Percentiles rank a stretch among this genome's conserved stretches.
Evolutionary conservation across 64 coral and sea anemone species (phyloP).

Genomic region (Porites australiensis): DNA sequence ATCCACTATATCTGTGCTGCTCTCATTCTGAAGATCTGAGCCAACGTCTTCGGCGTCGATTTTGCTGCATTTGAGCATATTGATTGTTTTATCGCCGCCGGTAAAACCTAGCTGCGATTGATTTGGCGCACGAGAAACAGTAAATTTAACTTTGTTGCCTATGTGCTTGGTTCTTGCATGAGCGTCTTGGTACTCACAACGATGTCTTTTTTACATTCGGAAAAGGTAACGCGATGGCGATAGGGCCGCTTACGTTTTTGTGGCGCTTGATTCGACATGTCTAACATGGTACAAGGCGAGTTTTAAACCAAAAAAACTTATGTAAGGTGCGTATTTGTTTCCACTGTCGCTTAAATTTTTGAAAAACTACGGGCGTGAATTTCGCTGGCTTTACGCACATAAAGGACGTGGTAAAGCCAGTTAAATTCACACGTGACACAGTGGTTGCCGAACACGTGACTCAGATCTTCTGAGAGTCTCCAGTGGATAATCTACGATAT

Average conservation of each 20-base stretch:
- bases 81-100: slow-evolving; percentile 15
- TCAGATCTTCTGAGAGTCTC: slow-evolving; percentile 35
- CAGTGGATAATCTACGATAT: background rate
- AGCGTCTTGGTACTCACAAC: slow-evolving; percentile 27
- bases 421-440: background rate
- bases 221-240: slow-evolving; percentile 11
- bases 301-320: slow-evolving; percentile 21
- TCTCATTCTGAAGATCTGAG: slow-evolving; percentile 34
- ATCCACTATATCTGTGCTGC: background rate
- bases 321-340: background rate
- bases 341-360: slow-evolving; percentile 4
- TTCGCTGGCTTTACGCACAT: background rate
- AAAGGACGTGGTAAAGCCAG: background rate
- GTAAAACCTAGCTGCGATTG: slow-evolving; percentile 45
- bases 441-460: slow-evolving; percentile 20
- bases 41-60: slow-evolving; percentile 30
- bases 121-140: slow-evolving; percentile 38
- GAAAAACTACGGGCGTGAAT: too few species aligned
- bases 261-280: slow-evolving; percentile 10
- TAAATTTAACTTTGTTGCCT: slow-evolving; percentile 17
- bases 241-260: slow-evolving; percentile 38
- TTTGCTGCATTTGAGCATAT: slow-evolving; percentile 14
- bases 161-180: slow-evolving; percentile 29
- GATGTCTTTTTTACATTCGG: slow-evolving; percentile 37
- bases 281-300: slow-evolving; percentile 6